Conservation (phyloP, 2,113 vertebrate species). For the Parotia lawesii region DNA sequence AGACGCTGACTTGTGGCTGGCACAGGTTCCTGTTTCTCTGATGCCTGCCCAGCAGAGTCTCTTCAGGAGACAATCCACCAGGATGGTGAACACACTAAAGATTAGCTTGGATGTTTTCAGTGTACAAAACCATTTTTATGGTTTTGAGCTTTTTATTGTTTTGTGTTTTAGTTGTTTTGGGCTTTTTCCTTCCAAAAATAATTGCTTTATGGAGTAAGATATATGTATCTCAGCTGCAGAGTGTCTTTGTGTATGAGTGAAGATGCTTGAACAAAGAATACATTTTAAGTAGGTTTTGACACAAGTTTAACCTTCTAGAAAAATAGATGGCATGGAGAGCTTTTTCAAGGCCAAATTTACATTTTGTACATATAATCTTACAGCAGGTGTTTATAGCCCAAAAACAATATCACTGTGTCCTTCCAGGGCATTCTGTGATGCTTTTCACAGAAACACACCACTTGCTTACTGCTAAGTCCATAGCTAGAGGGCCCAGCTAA, state of each 20-base stretch:
- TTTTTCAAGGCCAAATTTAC: background rate
- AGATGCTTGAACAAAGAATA: background rate
- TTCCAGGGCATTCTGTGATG: background rate
- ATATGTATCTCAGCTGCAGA: background rate
- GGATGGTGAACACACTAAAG: background rate
- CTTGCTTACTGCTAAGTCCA: background rate
- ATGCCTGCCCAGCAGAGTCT: background rate
- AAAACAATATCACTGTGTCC: background rate
- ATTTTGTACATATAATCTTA: background rate
- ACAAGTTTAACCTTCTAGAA: background rate
- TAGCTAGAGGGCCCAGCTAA: background rate
- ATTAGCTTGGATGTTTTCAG: background rate
- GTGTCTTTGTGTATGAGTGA: background rate
- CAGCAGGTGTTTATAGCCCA: background rate
- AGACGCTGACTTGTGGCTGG: background rate
- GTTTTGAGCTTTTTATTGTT: background rate
- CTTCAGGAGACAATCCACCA: background rate
- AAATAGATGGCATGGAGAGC: rapidly evolving
- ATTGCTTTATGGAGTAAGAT: background rate
- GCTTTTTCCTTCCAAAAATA: background rate
- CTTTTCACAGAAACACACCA: background rate
- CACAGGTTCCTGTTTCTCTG: background rate
- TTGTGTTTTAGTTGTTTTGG: background rate
- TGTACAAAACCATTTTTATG: background rate
- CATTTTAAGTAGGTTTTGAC: background rate